Percentiles rank a stretch among this genome's conserved stretches.
These are phyloP conservation scores for Onchidella celtica DNA, from an alignment of 2,888 invertebrate species.

Conservation along the genomic window DNA sequence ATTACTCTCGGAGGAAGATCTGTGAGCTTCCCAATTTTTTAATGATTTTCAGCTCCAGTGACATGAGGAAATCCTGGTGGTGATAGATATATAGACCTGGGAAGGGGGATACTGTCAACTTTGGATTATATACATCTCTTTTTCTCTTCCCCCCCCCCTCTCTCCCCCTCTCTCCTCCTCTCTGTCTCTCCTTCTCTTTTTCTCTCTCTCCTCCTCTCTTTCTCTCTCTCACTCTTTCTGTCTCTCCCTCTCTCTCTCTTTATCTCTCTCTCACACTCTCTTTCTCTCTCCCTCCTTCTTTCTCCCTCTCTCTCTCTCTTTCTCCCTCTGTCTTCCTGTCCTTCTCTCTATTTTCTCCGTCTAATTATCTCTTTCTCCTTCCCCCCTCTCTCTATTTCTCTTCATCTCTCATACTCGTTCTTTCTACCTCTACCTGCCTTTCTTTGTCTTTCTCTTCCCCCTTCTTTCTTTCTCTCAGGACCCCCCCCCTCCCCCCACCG, in stretches of 20 bases:
- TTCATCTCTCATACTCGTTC: neutral
- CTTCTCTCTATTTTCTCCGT: neutral
- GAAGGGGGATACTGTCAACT: too few relatives aligned
- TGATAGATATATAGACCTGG: too few relatives aligned
- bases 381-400: slow-evolving; percentile 20
- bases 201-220: neutral
- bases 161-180: slow-evolving; percentile 1
- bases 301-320: slow-evolving; percentile 24
- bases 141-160: neutral
- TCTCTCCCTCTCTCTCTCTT: neutral
- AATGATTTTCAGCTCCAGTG: too few relatives aligned
- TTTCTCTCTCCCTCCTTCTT: neutral
- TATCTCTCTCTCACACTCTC: neutral
- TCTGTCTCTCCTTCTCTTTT: neutral
- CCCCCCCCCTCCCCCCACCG: neutral
- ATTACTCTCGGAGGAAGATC: too few relatives aligned
- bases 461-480: slow-evolving; percentile 11
- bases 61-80: too few relatives aligned
- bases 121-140: too few relatives aligned
- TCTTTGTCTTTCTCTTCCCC: neutral
- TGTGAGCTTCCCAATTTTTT: too few relatives aligned
- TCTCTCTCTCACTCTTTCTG: neutral
- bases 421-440: slow-evolving; percentile 1
- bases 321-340: slow-evolving; percentile 18
- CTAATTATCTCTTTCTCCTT: neutral